phyloP scores from a whole-genome alignment of 2,888 invertebrate genomes.

The Ethmia dodecea region DNA sequence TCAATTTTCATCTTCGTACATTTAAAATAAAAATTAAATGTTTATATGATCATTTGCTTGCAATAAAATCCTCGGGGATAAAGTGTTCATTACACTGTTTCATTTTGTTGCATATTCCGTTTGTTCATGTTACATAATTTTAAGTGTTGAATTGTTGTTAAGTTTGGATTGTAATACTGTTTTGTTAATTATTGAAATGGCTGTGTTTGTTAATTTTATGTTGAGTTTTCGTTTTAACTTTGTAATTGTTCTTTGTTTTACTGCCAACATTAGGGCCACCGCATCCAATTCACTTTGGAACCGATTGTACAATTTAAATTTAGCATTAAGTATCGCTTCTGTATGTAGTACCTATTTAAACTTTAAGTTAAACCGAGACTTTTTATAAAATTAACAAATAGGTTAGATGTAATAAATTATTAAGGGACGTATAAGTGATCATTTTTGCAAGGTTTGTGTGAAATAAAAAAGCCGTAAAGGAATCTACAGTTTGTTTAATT shows the following conservation, averaged over 20 bases:
- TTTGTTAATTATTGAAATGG: slow-evolving; percentile 50
- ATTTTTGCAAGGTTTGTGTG: slow-evolving; percentile 54
- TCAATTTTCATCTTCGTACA: no score
- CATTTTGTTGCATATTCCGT: slow-evolving; percentile 30
- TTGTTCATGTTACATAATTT: slow-evolving; percentile 57
- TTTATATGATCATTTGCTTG: slow-evolving; percentile 12
- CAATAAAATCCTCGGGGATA: slow-evolving; percentile 32
- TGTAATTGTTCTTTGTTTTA: slow-evolving; percentile 46
- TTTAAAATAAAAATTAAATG: no score
- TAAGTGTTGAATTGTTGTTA: slow-evolving; percentile 72
- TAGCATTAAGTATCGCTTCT: slow-evolving; percentile 23
- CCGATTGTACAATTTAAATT: slow-evolving; percentile 1
- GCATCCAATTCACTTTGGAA: slow-evolving; percentile 12
- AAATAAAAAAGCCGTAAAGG: no score
- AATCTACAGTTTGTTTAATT: no score
- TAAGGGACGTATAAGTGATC: slow-evolving; percentile 43
- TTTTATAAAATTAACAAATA: slow-evolving; percentile 79
- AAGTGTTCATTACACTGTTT: slow-evolving; percentile 55
- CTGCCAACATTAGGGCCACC: slow-evolving; percentile 64
- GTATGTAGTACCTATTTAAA: no score
- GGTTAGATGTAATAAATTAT: slow-evolving; percentile 39
- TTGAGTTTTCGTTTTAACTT: slow-evolving; percentile 74
- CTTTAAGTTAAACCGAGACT: slow-evolving; percentile 75
- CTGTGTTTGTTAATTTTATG: slow-evolving; percentile 78
- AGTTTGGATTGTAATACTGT: slow-evolving; percentile 60